These are phyloP conservation scores for Mesochorus sp. DNA, from an alignment of 2,888 invertebrate species.

Conservation along the genomic window DNA sequence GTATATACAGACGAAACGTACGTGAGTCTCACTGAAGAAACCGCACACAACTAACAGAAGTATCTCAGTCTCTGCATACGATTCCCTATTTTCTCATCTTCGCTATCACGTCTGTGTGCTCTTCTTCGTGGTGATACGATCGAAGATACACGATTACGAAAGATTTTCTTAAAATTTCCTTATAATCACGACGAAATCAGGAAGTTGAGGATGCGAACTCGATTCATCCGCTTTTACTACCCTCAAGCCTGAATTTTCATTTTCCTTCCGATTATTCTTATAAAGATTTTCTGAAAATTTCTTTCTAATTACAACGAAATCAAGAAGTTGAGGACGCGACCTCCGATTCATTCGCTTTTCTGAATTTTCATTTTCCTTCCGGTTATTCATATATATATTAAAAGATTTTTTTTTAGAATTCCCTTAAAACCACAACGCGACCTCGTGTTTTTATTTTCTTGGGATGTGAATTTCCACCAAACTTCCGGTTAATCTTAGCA, in stretches of 20 bases:
- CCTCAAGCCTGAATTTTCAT: not conserved
- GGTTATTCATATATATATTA: not conserved
- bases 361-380: not conserved
- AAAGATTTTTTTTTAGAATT: too few relatives aligned
- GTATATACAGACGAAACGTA: not conserved
- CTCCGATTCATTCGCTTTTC: not conserved
- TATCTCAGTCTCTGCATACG: not conserved
- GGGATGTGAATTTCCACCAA: too few relatives aligned
- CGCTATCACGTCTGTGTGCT: not conserved
- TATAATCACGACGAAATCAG: not conserved
- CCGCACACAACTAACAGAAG: constrained; percentile 1
- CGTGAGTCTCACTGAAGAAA: not conserved
- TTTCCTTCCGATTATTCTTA: not conserved
- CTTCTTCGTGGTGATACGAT: not conserved
- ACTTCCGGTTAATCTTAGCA: too few relatives aligned
- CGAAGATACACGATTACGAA: not conserved
- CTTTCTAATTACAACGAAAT: not conserved
- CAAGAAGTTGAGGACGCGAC: constrained; percentile 2
- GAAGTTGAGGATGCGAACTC: constrained; percentile 7
- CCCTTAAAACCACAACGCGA: not conserved
- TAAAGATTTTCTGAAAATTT: not conserved
- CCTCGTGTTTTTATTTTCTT: too few relatives aligned
- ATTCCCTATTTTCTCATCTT: constrained; percentile 12
- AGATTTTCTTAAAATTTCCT: constrained; percentile 2
- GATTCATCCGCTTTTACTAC: not conserved